Evolutionary conservation across 2,888 invertebrate species (phyloP).

Genomic region (Netelia melanura): DNA sequence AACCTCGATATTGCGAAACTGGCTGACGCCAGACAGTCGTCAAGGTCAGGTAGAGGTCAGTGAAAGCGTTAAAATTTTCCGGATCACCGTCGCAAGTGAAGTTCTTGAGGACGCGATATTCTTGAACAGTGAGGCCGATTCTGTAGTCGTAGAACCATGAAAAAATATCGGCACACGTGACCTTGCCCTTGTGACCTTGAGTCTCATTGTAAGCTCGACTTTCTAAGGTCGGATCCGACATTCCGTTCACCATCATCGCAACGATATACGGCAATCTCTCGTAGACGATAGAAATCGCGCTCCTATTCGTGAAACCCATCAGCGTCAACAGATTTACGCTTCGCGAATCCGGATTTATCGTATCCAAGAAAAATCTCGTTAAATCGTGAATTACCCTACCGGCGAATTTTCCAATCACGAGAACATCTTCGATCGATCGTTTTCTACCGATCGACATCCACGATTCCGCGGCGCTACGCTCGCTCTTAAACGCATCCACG

Average conservation of each 20-base stretch:
- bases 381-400: slow-evolving; percentile 74
- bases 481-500: slow-evolving; percentile 70
- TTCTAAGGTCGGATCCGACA: slow-evolving; percentile 74
- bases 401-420: slow-evolving; percentile 75
- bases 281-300: slow-evolving; percentile 74
- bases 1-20: slow-evolving; percentile 73
- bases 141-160: slow-evolving; percentile 74
- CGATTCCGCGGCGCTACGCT: slow-evolving; percentile 68
- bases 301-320: slow-evolving; percentile 76
- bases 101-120: slow-evolving; percentile 76
- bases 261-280: slow-evolving; percentile 76
- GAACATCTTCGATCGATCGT: slow-evolving; percentile 71
- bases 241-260: slow-evolving; percentile 77
- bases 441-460: slow-evolving; percentile 70
- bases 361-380: slow-evolving; percentile 62
- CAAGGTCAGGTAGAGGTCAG: slow-evolving; percentile 73
- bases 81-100: slow-evolving; percentile 77
- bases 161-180: slow-evolving; percentile 75
- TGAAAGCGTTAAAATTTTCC: slow-evolving; percentile 77
- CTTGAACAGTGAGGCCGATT: slow-evolving; percentile 73
- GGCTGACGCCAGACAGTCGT: slow-evolving; percentile 72
- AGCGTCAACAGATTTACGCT: slow-evolving; percentile 74
- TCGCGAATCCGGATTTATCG: slow-evolving; percentile 51
- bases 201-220: slow-evolving; percentile 62
- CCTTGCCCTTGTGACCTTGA: slow-evolving; percentile 3